A percentile compares a stretch with the other conserved stretches of the same genome.
Evolutionary conservation across 2,888 invertebrate species (phyloP).

Genomic region (Polydrusus pterygomalis): DNA sequence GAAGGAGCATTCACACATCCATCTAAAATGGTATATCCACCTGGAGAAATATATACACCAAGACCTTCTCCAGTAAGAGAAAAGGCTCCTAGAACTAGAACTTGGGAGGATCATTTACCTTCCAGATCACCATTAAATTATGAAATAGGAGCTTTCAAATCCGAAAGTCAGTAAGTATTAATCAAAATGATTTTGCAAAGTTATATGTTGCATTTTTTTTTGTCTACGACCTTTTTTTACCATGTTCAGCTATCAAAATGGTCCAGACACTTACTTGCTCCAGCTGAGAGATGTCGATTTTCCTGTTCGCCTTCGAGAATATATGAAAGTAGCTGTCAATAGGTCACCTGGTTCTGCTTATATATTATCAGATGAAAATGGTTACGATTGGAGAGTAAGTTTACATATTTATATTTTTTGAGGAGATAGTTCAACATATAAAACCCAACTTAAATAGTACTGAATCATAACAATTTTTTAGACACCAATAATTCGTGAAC

Average conservation of each 20-base stretch:
- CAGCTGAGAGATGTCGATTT: slow-evolving; percentile 95
- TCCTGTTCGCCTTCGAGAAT: slow-evolving; percentile 93
- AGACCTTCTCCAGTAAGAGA: slow-evolving; percentile 81
- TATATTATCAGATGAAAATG: slow-evolving; percentile 79
- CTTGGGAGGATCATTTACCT: slow-evolving; percentile 83
- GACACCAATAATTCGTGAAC: slow-evolving; percentile 91
- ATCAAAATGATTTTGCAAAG: too few relatives aligned
- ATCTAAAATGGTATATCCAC: slow-evolving; percentile 96
- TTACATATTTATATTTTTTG: too few relatives aligned
- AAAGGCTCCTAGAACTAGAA: slow-evolving; percentile 72
- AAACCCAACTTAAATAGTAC: too few relatives aligned
- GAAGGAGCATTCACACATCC: slow-evolving; percentile 92
- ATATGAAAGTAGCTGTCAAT: slow-evolving; percentile 93
- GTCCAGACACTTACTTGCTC: slow-evolving; percentile 96
- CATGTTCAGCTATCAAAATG: slow-evolving; percentile 90
- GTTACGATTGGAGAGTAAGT: slow-evolving; percentile 85
- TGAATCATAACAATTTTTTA: slow-evolving; percentile 62
- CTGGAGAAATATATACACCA: slow-evolving; percentile 87
- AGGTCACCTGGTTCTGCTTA: slow-evolving; percentile 83
- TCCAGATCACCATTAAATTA: slow-evolving; percentile 88
- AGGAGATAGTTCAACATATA: too few relatives aligned
- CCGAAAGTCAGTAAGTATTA: slow-evolving; percentile 87
- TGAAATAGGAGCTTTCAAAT: slow-evolving; percentile 86
- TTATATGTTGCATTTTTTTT: neutral
- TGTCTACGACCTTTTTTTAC: neutral